Percentiles rank a stretch among this genome's conserved stretches.
Conservation (phyloP, 2,113 vertebrate genomes). For the Laterallus jamaicensis region DNA sequence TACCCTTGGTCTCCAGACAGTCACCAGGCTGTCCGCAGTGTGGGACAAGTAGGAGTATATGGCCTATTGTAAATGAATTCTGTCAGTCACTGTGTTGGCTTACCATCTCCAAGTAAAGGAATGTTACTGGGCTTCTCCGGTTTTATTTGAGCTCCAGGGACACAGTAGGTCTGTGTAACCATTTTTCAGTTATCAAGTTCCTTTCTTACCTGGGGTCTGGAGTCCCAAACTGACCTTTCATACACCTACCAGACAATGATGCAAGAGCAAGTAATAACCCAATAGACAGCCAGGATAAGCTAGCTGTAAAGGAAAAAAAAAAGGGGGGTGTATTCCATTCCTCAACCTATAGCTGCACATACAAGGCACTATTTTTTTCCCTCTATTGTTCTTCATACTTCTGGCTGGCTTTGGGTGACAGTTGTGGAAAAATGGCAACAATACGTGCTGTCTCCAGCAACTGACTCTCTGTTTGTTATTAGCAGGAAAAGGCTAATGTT, state of each 20-base stretch:
- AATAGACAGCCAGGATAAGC: background rate
- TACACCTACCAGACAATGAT: background rate
- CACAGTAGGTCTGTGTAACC: background rate
- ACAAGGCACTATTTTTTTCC: background rate
- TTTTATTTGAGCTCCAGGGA: background rate
- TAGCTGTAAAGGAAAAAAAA: background rate
- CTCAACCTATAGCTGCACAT: background rate
- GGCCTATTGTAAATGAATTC: background rate
- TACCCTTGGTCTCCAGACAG: background rate
- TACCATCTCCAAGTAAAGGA: background rate
- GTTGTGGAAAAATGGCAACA: background rate
- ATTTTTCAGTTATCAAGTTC: background rate
- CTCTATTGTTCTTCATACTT: background rate
- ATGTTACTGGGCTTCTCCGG: background rate
- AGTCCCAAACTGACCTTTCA: background rate
- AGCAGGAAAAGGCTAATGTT: constrained; percentile 3
- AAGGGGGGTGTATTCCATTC: background rate
- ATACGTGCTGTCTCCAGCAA: background rate
- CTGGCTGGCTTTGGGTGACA: background rate
- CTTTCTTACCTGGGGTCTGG: background rate
- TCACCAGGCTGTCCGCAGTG: background rate
- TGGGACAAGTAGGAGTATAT: background rate
- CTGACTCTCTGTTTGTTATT: background rate
- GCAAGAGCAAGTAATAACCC: background rate
- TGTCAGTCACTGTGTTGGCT: background rate